Conservation (phyloP, 1,140 invertebrate species). For the Drosophila parvula region DNA sequence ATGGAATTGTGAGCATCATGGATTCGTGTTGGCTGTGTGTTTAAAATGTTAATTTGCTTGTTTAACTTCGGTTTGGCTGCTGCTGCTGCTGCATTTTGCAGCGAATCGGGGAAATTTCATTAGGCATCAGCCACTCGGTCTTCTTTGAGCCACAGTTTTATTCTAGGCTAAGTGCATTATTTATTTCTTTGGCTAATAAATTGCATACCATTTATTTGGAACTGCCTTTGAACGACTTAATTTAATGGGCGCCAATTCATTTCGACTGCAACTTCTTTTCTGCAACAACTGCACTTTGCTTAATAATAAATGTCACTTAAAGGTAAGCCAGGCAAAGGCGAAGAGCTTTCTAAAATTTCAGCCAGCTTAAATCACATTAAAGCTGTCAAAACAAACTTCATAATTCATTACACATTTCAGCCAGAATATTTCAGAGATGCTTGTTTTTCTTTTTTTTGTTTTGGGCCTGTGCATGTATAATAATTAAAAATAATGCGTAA, state of each 20-base stretch:
- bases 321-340: neutral
- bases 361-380: constrained; percentile 31
- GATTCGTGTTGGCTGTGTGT: constrained; percentile 38
- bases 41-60: constrained; percentile 50
- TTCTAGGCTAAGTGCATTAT: constrained; percentile 24
- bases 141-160: constrained; percentile 20
- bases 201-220: constrained; percentile 36
- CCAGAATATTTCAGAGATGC: neutral
- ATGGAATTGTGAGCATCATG: constrained; percentile 41
- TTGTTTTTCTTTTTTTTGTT: neutral
- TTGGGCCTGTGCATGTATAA: constrained; percentile 1
- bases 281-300: constrained; percentile 33
- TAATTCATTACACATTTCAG: constrained; percentile 19
- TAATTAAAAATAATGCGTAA: constrained; percentile 21
- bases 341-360: constrained; percentile 17
- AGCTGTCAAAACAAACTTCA: constrained; percentile 5
- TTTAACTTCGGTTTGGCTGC: constrained; percentile 35
- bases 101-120: constrained; percentile 8
- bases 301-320: constrained; percentile 37
- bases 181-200: constrained; percentile 30
- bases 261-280: constrained; percentile 17
- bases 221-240: constrained; percentile 29
- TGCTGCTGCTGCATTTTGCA: constrained; percentile 15
- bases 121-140: neutral
- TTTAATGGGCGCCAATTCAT: constrained; percentile 40